Base-by-base conservation (phyloP, 2,888 invertebrate species). In the Diarsia dahlii region DNA sequence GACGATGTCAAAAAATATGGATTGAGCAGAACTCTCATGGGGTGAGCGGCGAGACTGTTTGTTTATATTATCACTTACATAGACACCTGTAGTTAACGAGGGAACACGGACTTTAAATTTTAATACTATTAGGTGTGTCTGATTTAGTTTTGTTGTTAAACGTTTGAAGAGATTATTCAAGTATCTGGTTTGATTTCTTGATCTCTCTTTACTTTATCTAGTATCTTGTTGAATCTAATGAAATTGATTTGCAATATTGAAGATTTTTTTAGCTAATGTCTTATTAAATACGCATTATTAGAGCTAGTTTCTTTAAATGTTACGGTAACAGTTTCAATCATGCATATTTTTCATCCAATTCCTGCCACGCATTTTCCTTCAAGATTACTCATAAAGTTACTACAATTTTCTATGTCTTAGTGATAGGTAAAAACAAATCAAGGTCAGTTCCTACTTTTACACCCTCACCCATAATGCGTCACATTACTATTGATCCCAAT, bases 1-100 rank as follows among this genome's bases (percentile, higher is more conserved):
- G 91, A 90, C 92, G 90, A 87, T 89, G 90, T 90, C 90, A 89
- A 91, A 92, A 82, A 94, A 91, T 93, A 89, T 89, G 85, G 83
- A 89, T 86, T 83, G 87, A 80, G 75, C 80, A 74, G 48, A 81
- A 79, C 73, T 84, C 78, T 75, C 76, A 63, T 34, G 66, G 83
- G 78, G 82, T 70, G 73, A 76, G 74, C 76, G 72, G 65, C 69
- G 80, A 79, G 71, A 81, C 69, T 85, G 87, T 88, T 88, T 88
- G 87, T 90, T 89, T 90, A 86, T 81, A 74, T 88, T 84, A 87
- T 84, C 81, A 85, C 74, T 80, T 78, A 77, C 75, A 71, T 71
- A 75, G 77, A 76, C 76, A 85, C 77, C 79, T 86, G 80, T 74
- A 76, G 71, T 78, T 76, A 78, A 78, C 66, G 56, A 68, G 69